Base-by-base conservation (phyloP, 2,888 invertebrate genomes). In the Nomada ferruginata region DNA sequence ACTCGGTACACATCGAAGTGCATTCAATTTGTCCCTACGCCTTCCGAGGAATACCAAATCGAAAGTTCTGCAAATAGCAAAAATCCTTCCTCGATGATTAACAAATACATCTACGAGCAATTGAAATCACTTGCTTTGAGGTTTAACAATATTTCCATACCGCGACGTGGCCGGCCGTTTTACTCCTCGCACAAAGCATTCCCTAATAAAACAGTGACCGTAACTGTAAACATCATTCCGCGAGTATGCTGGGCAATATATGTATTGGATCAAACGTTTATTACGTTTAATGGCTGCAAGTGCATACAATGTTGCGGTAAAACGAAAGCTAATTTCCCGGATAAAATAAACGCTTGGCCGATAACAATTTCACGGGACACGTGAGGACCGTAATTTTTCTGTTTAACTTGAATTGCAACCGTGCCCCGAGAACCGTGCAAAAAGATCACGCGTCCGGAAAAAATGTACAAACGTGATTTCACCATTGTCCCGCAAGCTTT, bases 231-330 rank as follows among this genome's bases (percentile, higher is more conserved):
- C 23, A 57, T 44, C 44, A 44, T 44, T 9, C 26, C n/a, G 23
- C 57, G n/a, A 53, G 13, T 47, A 10, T 3, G n/a, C 13, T 18
- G 52, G 2, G 4, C 52, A 18, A 66, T 66, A 52, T 36, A 66
- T 66, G 36, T 36, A 66, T 66, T 13, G 29, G 10, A n/a, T 36
- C 52, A 44, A 47, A 36, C 59, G 29, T 69, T 69, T 57, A 70
- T 70, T 60, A 60, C 29, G 29, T 50, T 70, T 70, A 70, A 70
- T 23, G 70, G 59, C 47, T 60, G 59, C 59, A 60, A 70, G 36
- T 7, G 7, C 36, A 7, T 59, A 60, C 29, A 36, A 60, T 20
- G 59, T 60, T 11, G n/a, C 20, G n/a, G 29, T 9, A 36, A n/a
- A 57, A 26, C 44, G 26, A 69, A 69, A 70, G 59, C 59, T 70